Evolutionary conservation across 1,140 invertebrate species (phyloP).

Genomic region (Eupristina koningsbergeri): DNA sequence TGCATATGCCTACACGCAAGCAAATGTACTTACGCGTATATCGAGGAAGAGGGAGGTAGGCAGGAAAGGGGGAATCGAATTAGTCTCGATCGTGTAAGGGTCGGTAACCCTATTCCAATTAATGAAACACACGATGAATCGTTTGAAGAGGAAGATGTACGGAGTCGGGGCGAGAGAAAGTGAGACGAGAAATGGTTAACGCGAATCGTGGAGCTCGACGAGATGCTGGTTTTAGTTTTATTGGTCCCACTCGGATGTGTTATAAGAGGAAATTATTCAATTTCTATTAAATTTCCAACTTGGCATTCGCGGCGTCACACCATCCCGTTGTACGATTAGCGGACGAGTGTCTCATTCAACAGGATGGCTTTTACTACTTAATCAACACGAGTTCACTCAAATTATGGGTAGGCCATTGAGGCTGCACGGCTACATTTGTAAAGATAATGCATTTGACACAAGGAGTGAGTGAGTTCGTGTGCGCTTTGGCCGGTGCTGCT

Average conservation of each 20-base stretch:
- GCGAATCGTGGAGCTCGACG: not conserved
- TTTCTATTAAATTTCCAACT: slow-evolving; percentile 37
- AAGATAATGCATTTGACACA: too few species aligned
- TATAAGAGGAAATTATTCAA: slow-evolving; percentile 45
- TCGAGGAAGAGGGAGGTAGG: not conserved
- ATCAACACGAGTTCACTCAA: too few species aligned
- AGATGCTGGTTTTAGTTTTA: too few species aligned
- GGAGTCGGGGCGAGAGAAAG: not conserved
- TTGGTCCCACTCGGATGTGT: not conserved
- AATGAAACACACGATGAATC: slow-evolving; percentile 38
- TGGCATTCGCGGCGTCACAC: too few species aligned
- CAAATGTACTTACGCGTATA: slow-evolving; percentile 7
- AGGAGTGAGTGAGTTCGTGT: too few species aligned
- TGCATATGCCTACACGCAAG: too few species aligned
- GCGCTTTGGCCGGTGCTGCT: too few species aligned
- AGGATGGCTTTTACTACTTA: too few species aligned
- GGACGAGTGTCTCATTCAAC: not conserved
- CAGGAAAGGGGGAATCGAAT: slow-evolving; percentile 50
- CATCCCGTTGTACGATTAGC: not conserved
- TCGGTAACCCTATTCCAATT: slow-evolving; percentile 43
- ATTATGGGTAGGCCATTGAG: not conserved
- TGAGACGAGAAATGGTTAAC: too few species aligned
- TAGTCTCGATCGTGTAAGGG: slow-evolving; percentile 51
- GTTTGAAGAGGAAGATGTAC: not conserved
- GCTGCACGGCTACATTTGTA: too few species aligned